Base-by-base conservation (phyloP, 2,113 vertebrate species). In the Brienomyrus brachyistius region DNA sequence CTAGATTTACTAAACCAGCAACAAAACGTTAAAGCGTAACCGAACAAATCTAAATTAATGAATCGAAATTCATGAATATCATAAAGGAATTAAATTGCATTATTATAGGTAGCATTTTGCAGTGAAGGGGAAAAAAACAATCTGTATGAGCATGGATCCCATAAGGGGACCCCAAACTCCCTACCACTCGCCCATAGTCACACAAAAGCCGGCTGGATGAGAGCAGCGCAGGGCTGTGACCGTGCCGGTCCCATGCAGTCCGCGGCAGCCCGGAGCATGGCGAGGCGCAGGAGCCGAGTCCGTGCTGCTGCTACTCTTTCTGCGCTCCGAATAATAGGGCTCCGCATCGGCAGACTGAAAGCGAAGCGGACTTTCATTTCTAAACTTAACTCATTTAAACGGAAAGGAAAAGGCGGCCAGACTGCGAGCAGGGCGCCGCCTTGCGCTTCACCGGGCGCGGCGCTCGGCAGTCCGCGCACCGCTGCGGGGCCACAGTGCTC, bases 331-430 rank as follows among this genome's bases (percentile, higher is more conserved):
- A 27, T 43, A 17, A 31, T 11, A 70, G 62, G 62, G 35, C 40
- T 40, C 40, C 40, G 40, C 40, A 40, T 21, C 45, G 0, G 4
- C 31, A 31, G 31, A 31, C 31, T 31, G 31, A 0, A 1, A 1
- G 0, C 15, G 80, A 45, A 0, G n/a, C 45, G 0, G 4, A 90
- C 7, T 91, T 88, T 84, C 91, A 84, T 84, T 90, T 1, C 91
- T 93, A 52, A 93, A 35, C 94, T 93, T 40, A 43, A 80, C 95
- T 95, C 89, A 93, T 90, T 95, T 93, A 70, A 10, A 0, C 74
- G 90, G 47, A 23, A 4, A 17, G 17, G 88, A 93, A 83, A 21
- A 40, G 23, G 51, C 54, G 6, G 27, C 27, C 74, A 31, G 47
- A n/a, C 7, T 80, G 74, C 52, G 84, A 50, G 17, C 7, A 31